These are phyloP conservation scores for Cantharis lateralis DNA, from an alignment of 2,888 invertebrate species.

Conservation along the genomic window DNA sequence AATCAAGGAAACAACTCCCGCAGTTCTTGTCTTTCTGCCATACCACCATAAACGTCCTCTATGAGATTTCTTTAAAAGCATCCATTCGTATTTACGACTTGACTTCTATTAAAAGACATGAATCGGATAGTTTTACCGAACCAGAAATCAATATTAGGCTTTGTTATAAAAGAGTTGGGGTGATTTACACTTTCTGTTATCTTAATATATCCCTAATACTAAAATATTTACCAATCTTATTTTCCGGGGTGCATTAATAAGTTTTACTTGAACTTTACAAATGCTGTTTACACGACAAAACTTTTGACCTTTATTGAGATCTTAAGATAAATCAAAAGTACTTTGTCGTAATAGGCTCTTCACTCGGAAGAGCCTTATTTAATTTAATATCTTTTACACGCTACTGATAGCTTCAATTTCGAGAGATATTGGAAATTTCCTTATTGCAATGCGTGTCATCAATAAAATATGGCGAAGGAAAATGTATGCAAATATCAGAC, in stretches of 20 bases:
- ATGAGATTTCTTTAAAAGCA: conserved; percentile 13
- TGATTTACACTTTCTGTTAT: background rate
- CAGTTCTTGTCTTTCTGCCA: conserved; percentile 39
- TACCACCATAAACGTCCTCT: conserved; percentile 36
- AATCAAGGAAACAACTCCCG: conserved; percentile 41
- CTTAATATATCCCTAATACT: background rate
- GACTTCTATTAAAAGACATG: conserved; percentile 17
- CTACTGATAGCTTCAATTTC: background rate
- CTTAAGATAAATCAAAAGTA: background rate
- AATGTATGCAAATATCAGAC: background rate
- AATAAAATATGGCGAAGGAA: background rate
- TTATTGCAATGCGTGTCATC: background rate
- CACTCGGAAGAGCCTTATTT: background rate
- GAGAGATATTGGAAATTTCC: background rate
- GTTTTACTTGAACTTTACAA: background rate
- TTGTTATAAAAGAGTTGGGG: background rate
- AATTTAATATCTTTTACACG: background rate
- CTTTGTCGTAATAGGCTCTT: background rate
- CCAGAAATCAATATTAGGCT: background rate
- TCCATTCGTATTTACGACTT: conserved; percentile 31
- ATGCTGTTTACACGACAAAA: background rate
- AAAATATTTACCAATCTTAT: background rate
- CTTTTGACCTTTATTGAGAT: background rate
- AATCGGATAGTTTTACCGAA: conserved; percentile 17
- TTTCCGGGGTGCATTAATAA: background rate